phyloP scores from a whole-genome alignment of 2,113 vertebrate genomes.

The Donacobius atricapilla region DNA sequence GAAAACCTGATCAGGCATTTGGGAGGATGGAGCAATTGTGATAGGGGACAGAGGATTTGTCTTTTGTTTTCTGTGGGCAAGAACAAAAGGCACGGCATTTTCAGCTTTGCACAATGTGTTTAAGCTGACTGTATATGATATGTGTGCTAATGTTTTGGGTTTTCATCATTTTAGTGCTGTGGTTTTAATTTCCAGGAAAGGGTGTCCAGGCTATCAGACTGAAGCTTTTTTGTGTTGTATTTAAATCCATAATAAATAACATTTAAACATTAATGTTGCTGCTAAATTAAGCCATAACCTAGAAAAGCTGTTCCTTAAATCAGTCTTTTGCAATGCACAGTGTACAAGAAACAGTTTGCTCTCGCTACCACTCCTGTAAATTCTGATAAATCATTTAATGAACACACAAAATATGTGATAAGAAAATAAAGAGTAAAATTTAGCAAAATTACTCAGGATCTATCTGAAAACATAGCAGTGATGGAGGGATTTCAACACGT shows the following conservation, averaged over 20 bases:
- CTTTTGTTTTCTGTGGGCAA: neutral
- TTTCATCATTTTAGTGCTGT: neutral
- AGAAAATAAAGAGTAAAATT: neutral
- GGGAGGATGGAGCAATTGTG: neutral
- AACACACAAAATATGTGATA: neutral
- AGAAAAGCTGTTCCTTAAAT: constrained; percentile 7
- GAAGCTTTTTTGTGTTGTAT: neutral
- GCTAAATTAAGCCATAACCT: neutral
- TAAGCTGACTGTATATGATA: neutral
- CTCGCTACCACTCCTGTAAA: neutral
- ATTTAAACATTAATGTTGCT: neutral
- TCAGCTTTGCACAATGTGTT: neutral
- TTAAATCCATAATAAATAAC: constrained; percentile 19
- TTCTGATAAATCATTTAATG: neutral
- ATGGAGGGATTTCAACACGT: neutral
- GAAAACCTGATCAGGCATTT: neutral
- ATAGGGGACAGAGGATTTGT: neutral
- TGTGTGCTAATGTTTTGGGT: neutral
- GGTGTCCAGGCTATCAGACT: neutral
- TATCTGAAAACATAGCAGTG: neutral
- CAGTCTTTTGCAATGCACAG: neutral
- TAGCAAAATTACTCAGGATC: neutral
- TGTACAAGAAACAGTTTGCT: neutral
- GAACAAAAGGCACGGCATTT: constrained; percentile 4
- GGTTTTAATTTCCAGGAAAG: neutral